phyloP scores from a whole-genome alignment of 2,113 vertebrate species.

The Ivindomyrus marchei region DNA sequence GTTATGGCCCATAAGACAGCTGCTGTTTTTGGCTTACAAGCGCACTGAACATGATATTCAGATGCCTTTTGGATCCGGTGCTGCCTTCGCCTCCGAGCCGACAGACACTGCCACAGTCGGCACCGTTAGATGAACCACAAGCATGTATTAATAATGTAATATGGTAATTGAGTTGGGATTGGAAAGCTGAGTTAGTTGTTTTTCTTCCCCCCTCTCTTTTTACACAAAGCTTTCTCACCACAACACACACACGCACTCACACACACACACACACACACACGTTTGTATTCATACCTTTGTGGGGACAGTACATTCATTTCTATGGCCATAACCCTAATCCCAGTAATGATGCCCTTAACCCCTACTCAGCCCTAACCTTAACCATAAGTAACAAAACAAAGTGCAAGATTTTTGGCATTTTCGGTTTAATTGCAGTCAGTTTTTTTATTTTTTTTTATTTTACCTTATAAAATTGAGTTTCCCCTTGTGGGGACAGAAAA shows the following conservation, averaged over 20 bases:
- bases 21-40: conserved; percentile 35
- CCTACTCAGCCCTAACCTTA: not conserved
- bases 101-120: not conserved
- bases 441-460: too few species aligned
- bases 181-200: not conserved
- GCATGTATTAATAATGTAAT: conserved; percentile 7
- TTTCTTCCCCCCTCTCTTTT: not conserved
- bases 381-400: not conserved
- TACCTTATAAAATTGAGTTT: not conserved
- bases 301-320: not conserved
- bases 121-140: not conserved
- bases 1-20: conserved; percentile 42
- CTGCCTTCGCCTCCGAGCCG: not conserved
- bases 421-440: not conserved
- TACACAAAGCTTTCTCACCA: not conserved
- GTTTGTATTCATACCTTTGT: not conserved
- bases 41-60: conserved; percentile 36
- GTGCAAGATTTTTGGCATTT: not conserved
- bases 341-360: not conserved
- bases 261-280: not conserved
- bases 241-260: not conserved
- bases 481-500: not conserved
- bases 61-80: conserved; percentile 30
- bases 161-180: not conserved
- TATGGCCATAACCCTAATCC: not conserved